Evolutionary conservation across 2,797 vertebrate genomes (phyloP).

Genomic region (Rousettus madagascariensis): DNA sequence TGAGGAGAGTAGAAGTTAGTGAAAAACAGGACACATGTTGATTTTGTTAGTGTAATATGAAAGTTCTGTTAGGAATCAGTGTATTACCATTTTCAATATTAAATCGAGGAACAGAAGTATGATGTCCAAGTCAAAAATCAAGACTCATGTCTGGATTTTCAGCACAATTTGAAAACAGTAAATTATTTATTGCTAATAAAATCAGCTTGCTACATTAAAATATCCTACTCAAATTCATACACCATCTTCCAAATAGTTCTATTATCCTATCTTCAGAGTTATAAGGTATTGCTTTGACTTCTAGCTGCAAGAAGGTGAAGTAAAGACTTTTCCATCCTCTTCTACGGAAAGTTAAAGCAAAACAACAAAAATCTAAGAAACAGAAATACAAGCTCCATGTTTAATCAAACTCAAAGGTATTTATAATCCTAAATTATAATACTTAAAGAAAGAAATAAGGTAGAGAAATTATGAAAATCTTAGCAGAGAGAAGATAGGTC

Average conservation of each 20-base stretch:
- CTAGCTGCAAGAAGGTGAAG: neutral
- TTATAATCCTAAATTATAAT: neutral
- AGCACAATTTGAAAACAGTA: neutral
- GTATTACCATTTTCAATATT: neutral
- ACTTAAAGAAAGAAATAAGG: neutral
- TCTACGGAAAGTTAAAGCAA: neutral
- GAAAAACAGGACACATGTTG: neutral
- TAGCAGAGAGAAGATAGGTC: neutral
- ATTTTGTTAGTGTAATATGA: neutral
- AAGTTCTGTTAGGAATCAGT: neutral
- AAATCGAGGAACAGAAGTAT: neutral
- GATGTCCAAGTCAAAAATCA: neutral
- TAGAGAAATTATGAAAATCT: neutral
- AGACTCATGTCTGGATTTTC: neutral
- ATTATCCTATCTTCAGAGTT: neutral
- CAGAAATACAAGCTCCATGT: neutral
- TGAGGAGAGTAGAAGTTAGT: neutral
- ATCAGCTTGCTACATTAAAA: neutral
- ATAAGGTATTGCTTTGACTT: neutral
- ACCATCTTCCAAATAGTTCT: neutral
- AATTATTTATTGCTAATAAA: neutral
- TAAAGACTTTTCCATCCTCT: neutral
- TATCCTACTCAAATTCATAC: neutral
- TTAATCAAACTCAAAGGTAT: neutral
- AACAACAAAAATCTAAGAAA: neutral